Base-by-base conservation (phyloP, 2,113 vertebrate genomes). In the Cinclus mexicanus region DNA sequence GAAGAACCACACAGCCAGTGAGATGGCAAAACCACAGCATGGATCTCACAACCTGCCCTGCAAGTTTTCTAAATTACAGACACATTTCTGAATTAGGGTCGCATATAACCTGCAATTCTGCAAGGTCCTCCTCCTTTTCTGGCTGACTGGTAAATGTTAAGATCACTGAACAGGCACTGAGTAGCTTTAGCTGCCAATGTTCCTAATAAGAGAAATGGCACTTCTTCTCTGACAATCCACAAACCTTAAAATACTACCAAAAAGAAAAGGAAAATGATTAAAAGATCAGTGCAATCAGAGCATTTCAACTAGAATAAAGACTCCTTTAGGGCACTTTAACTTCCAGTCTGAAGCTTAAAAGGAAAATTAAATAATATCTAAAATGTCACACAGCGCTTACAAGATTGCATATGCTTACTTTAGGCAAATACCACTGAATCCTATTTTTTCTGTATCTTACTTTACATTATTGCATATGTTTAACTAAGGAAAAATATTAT, bases 51-150 rank as follows among this genome's bases (percentile, higher is more conserved):
- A 93, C 92, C 64, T 64, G 80, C 69, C 85, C 79, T 78, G 46
- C 83, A 84, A 78, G 76, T 75, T 92, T 90, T 71, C 89, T 83
- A 90, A 95, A 83, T 86, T 88, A 92, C 64, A 90, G 59, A 80
- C 55, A 90, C 37, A 72, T 26, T 86, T 72, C 55, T 90, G 63
- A 90, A 86, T 56, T 65, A 67, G 68, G 64, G 90, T 86, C 59
- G 64, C 41, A 55, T 1, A 4, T 20, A 93, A 83, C 65, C 56
- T 47, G 68, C 39, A 89, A 74, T 81, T 89, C 80, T 83, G 87
- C 2, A 8, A 93, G 53, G 61, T 76, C 49, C 25, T 87, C 46
- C 83, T 83, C 70, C 74, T 72, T 80, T 77, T 91, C 81, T 83
- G 67, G 71, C 35, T 70, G 35, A 86, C 39, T 77, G 55, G 19